Conservation (phyloP, 2,888 invertebrate species). For the Argyresthia albistria region DNA sequence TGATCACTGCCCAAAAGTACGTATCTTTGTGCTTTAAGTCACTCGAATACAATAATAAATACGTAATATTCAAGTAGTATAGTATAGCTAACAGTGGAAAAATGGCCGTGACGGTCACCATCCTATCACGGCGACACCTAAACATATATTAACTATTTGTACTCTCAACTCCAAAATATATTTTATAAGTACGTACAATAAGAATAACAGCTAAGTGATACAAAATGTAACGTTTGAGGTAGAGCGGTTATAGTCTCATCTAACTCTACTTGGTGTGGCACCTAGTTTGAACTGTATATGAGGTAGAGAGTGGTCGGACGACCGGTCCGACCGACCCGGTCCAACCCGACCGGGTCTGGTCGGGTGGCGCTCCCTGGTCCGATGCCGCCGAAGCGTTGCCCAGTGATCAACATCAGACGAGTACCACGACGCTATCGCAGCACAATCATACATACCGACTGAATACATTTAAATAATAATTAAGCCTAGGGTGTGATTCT, state of each 20-base stretch:
- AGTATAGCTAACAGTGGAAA: constrained; percentile 40
- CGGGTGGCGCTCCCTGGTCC: constrained; percentile 2
- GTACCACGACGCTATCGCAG: constrained; percentile 61
- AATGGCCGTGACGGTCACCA: constrained; percentile 36
- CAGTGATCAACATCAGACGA: constrained; percentile 64
- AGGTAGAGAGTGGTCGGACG: constrained; percentile 10
- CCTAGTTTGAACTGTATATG: constrained; percentile 23
- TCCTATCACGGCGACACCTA: constrained; percentile 31
- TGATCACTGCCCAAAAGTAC: constrained; percentile 73
- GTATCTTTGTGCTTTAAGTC: constrained; percentile 69
- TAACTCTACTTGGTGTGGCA: constrained; percentile 16
- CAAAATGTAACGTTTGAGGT: constrained; percentile 62
- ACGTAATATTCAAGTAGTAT: constrained; percentile 26
- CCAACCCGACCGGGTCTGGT: constrained; percentile 11
- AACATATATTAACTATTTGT: constrained; percentile 42
- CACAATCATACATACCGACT: constrained; percentile 43
- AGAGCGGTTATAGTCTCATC: constrained; percentile 51
- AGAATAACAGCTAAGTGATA: constrained; percentile 48
- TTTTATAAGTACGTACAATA: constrained; percentile 49
- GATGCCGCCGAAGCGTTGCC: constrained; percentile 19
- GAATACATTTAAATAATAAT: constrained; percentile 64
- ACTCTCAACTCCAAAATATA: constrained; percentile 65
- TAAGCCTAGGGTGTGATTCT: constrained; percentile 69
- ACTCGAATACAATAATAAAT: constrained; percentile 59
- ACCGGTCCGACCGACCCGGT: constrained; percentile 12